Percentiles rank a stretch among this genome's conserved stretches.
Conservation (phyloP, 1,140 invertebrate species). For the Cylas formicarius region DNA sequence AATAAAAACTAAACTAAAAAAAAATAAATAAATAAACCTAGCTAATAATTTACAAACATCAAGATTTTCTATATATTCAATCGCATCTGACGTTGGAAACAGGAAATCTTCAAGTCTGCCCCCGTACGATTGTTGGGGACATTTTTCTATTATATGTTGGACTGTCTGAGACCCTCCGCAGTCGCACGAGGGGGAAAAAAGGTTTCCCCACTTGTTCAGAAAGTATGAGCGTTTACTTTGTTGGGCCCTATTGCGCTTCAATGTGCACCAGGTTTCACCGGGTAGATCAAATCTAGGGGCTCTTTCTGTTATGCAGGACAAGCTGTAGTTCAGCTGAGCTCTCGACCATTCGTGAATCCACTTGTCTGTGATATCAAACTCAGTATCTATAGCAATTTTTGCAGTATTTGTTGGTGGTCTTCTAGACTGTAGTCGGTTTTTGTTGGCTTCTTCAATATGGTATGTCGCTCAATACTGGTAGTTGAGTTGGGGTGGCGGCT, state of each 20-base stretch:
- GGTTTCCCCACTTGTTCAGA: neutral
- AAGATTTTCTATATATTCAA: no score
- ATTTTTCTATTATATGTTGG: constrained; percentile 14
- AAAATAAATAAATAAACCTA: no score
- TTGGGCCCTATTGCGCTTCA: neutral
- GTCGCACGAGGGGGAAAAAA: constrained; percentile 7
- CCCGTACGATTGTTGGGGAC: constrained; percentile 8
- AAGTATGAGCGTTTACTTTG: no score
- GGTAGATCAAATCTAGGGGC: neutral
- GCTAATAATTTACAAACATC: no score
- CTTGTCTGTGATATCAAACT: no score
- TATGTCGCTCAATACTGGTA: constrained; percentile 3
- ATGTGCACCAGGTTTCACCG: constrained; percentile 2
- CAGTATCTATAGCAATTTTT: no score
- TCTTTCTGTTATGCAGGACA: neutral
- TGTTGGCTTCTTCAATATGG: no score
- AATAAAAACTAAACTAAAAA: no score
- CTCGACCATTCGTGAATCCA: neutral
- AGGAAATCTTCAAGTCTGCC: constrained; percentile 15
- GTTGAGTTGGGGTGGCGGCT: constrained; percentile 3
- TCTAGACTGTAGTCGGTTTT: no score
- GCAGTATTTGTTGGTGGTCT: no score
- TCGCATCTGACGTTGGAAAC: constrained; percentile 7
- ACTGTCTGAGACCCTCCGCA: constrained; percentile 13
- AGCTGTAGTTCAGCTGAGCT: neutral